Base-by-base conservation (phyloP, 2,797 vertebrate genomes). In the Oryzias dopingdopingensis region DNA sequence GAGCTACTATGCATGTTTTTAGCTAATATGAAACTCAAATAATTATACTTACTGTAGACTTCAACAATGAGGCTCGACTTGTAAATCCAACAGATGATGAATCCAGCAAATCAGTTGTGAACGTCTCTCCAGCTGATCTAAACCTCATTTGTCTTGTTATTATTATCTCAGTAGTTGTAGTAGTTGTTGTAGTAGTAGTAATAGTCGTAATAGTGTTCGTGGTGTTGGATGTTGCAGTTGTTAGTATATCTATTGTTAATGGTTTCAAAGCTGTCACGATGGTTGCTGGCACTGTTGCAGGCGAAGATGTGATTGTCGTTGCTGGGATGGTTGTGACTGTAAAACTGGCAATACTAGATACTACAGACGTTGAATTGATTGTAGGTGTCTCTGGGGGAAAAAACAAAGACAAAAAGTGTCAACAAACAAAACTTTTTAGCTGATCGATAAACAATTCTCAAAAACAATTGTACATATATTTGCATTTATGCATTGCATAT, bases 51-150 rank as follows among this genome's bases (percentile, higher is more conserved):
- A 56, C 54, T 47, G 26, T 46, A 15, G 51, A 22, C 54, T 65
- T 63, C 4, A 87, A 58, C 5, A 77, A 5, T 1, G 1, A 0
- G 1, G 76, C 56, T 51, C 85, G 74, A 4, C 0, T 17, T 42
- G 0, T 14, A 47, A 75, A 88, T 44, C 49, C 67, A 6, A 3
- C 0, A 18, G 85, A 81, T 41, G 7, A 52, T 18, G 62, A 1
- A 53, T 70, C 56, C 43, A 58, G 18, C 16, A 89, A 60, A 16
- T 51, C 77, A 12, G 0, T 6, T 5, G 48, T 72, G 65, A 86
- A 86, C 32, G 62, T 72, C 18, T 68, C 67, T 18, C 51, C 52
- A n/a, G 48, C 52, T 15, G 70, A 60, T 49, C 45, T 65, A 52
- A 88, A 81, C 5, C 4, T 44, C 41, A 61, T 1, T 18, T 13